Conservation (phyloP, 2,888 invertebrate genomes). For the Chaetoderma sp. region DNA sequence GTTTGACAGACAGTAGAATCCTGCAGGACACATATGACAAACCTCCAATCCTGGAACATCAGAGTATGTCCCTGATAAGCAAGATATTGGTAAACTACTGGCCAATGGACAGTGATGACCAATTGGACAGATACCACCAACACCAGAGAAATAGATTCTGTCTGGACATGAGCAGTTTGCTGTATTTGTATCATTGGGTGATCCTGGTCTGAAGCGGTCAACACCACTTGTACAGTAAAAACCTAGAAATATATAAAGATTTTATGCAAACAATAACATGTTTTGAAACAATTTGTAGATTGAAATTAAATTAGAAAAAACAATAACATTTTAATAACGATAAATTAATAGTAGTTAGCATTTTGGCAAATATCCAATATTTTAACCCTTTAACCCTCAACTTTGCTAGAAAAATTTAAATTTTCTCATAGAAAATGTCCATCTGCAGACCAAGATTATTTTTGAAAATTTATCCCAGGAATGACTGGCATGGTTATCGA, state of each 20-base stretch:
- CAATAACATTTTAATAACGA: too few relatives aligned
- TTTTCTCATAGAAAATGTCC: too few relatives aligned
- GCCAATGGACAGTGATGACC: constrained; percentile 59
- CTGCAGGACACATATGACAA: constrained; percentile 45
- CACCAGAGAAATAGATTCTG: constrained; percentile 51
- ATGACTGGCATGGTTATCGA: too few relatives aligned
- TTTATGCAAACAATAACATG: neutral
- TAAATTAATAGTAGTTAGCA: too few relatives aligned
- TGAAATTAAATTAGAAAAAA: neutral
- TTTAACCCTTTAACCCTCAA: too few relatives aligned
- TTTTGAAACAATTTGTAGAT: neutral
- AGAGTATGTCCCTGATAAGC: constrained; percentile 46
- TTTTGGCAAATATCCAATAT: too few relatives aligned
- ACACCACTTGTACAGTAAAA: constrained; percentile 64
- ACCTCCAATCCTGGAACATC: constrained; percentile 39
- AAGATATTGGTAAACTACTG: constrained; percentile 38
- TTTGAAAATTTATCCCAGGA: too few relatives aligned
- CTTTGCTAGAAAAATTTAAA: too few relatives aligned
- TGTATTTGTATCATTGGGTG: constrained; percentile 40
- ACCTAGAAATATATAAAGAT: constrained; percentile 38
- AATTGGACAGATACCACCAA: constrained; percentile 59
- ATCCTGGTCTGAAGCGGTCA: constrained; percentile 54
- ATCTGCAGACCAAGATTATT: too few relatives aligned
- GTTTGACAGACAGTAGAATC: constrained; percentile 49
- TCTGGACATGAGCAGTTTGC: constrained; percentile 49